A percentile compares a stretch with the other conserved stretches of the same genome.
Conservation (phyloP, 2,888 invertebrate genomes). For the Heteromyza rotundicornis region DNA sequence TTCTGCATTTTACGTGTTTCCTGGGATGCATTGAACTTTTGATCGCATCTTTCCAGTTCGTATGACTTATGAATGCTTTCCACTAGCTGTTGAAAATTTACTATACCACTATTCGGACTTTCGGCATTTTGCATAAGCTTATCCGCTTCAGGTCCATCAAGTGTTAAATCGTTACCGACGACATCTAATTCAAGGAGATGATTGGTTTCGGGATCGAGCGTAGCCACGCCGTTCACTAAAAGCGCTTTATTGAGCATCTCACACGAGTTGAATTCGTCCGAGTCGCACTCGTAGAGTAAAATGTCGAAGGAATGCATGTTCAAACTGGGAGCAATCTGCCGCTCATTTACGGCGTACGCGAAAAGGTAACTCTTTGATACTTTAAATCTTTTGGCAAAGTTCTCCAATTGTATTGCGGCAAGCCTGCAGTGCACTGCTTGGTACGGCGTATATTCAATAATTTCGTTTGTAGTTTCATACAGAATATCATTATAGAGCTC, state of each 20-base stretch:
- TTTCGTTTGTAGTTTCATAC: conserved; percentile 34
- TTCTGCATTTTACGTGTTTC: no score
- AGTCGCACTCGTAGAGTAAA: conserved; percentile 36
- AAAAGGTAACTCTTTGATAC: conserved; percentile 33
- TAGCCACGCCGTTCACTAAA: conserved; percentile 34
- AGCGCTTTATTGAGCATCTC: conserved; percentile 36
- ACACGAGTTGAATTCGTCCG: conserved; percentile 24
- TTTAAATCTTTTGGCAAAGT: conserved; percentile 28
- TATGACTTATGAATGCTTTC: conserved; percentile 26
- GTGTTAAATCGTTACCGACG: conserved; percentile 15
- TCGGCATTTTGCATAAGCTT: neutral
- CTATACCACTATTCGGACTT: conserved; percentile 9
- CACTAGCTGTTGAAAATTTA: conserved; percentile 28
- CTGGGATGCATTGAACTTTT: conserved; percentile 6
- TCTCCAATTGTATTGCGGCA: conserved; percentile 36
- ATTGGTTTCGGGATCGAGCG: conserved; percentile 31
- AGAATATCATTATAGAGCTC: conserved; percentile 33
- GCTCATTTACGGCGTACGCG: conserved; percentile 32
- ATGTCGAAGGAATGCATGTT: conserved; percentile 35
- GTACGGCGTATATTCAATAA: conserved; percentile 40
- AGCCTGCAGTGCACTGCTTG: conserved; percentile 42
- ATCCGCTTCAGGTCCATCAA: conserved; percentile 15
- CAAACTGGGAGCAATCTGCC: conserved; percentile 12
- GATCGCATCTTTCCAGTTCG: conserved; percentile 27
- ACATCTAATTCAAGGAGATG: conserved; percentile 35